Evolutionary conservation across 2,113 vertebrate genomes (phyloP).

Genomic region (Oreochromis spilurus): DNA sequence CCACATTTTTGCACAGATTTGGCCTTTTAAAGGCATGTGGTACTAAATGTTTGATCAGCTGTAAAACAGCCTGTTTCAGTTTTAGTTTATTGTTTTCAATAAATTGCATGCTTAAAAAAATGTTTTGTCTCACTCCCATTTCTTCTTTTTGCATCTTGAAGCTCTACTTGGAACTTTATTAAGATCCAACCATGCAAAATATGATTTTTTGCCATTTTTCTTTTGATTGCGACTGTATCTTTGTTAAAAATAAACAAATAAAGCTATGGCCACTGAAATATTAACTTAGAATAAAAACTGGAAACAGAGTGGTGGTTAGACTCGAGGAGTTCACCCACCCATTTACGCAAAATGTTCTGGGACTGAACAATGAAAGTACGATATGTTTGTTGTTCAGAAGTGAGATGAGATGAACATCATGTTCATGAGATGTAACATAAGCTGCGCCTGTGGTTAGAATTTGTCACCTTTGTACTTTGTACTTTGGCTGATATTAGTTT

Average conservation of each 20-base stretch:
- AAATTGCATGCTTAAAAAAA: not conserved
- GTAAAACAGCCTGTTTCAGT: not conserved
- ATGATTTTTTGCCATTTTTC: not conserved
- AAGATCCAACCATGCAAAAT: not conserved
- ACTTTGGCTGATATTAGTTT: not conserved
- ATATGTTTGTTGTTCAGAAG: not conserved
- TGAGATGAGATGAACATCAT: not conserved
- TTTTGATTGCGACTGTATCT: not conserved
- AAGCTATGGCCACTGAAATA: not conserved
- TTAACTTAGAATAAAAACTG: not conserved
- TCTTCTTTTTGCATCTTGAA: not conserved
- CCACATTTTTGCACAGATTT: not conserved
- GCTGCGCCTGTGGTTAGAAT: not conserved
- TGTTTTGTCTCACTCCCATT: not conserved
- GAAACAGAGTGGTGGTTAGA: not conserved
- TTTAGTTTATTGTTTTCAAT: not conserved
- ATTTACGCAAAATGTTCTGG: not conserved
- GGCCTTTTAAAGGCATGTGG: not conserved
- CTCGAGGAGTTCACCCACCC: not conserved
- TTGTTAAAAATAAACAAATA: not conserved
- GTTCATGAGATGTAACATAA: not conserved
- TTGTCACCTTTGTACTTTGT: not conserved
- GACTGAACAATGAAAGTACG: not conserved
- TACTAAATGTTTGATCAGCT: not conserved
- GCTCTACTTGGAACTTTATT: not conserved